Evolutionary conservation across 2,888 invertebrate genomes (phyloP).

Genomic region (Drosophila austrosaltans): DNA sequence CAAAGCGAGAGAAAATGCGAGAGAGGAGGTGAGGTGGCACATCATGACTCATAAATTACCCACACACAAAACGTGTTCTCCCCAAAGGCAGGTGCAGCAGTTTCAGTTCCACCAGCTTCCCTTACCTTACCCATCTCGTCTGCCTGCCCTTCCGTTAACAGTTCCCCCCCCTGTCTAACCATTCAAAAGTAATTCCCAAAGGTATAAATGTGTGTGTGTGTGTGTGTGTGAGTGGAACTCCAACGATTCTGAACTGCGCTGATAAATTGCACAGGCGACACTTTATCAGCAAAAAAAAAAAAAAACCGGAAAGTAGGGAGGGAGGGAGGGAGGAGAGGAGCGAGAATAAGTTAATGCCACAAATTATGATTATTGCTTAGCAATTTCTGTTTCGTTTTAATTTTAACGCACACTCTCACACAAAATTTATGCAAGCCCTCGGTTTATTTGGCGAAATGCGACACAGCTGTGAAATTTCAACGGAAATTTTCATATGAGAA

Average conservation of each 20-base stretch:
- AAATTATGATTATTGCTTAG: constrained; percentile 75
- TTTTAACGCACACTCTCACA: constrained; percentile 46
- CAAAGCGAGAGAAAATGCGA: background rate
- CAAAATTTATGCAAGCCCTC: constrained; percentile 40
- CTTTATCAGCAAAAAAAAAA: constrained; percentile 6
- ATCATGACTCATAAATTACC: constrained; percentile 49
- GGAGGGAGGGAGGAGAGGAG: background rate
- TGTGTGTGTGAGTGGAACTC: background rate
- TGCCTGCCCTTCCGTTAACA: constrained; percentile 12
- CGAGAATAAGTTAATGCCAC: constrained; percentile 56
- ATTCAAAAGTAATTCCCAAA: background rate
- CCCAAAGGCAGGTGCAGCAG: constrained; percentile 64
- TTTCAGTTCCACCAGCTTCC: constrained; percentile 37
- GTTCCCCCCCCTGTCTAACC: background rate
- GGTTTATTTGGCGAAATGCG: constrained; percentile 33
- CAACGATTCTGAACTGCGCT: constrained; percentile 2
- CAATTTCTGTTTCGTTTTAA: constrained; percentile 56
- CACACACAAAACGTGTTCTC: constrained; percentile 40
- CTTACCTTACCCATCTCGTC: constrained; percentile 13
- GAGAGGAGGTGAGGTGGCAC: constrained; percentile 8
- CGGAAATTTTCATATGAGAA: background rate
- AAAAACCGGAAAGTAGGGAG: background rate
- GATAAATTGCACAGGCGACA: constrained; percentile 18
- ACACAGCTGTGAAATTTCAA: constrained; percentile 28
- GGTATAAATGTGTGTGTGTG: background rate